Evolutionary conservation across 2,797 vertebrate species (phyloP), one percentile per base, ranked within the genome.

Genomic region (Labeo calbasu): DNA sequence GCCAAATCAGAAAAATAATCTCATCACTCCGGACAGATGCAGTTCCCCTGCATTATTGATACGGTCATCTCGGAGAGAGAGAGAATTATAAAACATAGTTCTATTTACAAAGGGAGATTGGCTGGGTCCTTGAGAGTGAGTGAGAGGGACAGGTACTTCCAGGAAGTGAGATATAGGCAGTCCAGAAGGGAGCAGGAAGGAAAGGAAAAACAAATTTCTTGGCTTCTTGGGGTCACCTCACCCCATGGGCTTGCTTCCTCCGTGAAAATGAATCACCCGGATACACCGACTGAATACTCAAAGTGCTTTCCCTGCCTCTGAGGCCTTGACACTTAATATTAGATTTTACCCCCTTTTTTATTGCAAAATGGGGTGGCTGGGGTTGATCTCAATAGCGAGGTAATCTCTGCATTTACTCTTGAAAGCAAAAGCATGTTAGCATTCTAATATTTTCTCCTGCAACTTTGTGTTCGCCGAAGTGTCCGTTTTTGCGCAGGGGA

Each of bases 41-140:
- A 94, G 96, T 96, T 96, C 92, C 91, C 95, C 96, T 97, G 97
- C 96, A 97, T 99, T 99, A 99, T 98, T 99, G 97, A 99, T 99
- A 97, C 93, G 96, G 97, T 95, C 96, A 94, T 96, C 96, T 94
- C 92, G 89, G 95, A 96, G 96, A 96, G 94, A 94, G 96, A 96
- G 95, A 95, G 96, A 97, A 98, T 98, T 97, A 98, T 97, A 98
- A 99, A 98, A 97, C 97, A 97, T 97, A 95, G 97, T 96, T 98
- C 97, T 98, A 98, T 99, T 99, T 99, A 98, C 96, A 97, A 96
- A 99, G 97, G 96, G 96, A 98, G 97, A 99, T 99, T 98, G 97
- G 96, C 96, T 96, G 92, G 96, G 96, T 96, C 95, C 96, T 97
- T 98, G 96, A 98, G 95, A 97, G 96, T 95, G 96, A 97, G 94